A percentile compares a stretch with the other conserved stretches of the same genome.
These are phyloP conservation scores for Muschampia plurimacula DNA, from an alignment of 2,888 invertebrate genomes.

Conservation along the genomic window DNA sequence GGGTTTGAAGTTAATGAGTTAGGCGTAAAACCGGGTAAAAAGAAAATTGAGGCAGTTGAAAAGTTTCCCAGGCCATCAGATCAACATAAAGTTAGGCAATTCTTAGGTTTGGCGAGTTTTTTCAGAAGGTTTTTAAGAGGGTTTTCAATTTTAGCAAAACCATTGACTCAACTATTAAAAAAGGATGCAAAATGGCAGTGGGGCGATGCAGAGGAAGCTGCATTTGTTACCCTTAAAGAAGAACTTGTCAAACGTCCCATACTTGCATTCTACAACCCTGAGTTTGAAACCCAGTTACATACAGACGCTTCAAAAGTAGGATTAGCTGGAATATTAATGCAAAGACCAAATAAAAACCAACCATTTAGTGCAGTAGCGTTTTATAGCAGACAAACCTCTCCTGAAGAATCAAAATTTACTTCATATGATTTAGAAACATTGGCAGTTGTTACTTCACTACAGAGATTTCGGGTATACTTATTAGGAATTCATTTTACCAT, in stretches of 20 bases:
- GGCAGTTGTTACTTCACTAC: conserved; percentile 39
- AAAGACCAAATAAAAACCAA: conserved; percentile 37
- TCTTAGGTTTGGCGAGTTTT: conserved; percentile 36
- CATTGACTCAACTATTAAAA: conserved; percentile 40
- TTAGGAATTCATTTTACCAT: conserved; percentile 40
- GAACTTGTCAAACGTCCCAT: conserved; percentile 49
- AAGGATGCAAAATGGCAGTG: conserved; percentile 45
- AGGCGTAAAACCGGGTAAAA: conserved; percentile 29
- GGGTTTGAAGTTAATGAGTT: conserved; percentile 34
- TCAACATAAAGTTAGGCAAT: conserved; percentile 35
- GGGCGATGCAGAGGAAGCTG: conserved; percentile 42
- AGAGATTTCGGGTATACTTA: conserved; percentile 39
- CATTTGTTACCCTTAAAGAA: conserved; percentile 49
- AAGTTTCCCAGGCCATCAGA: conserved; percentile 29
- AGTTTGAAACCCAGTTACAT: conserved; percentile 51
- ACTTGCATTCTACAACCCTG: conserved; percentile 51
- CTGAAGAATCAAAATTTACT: conserved; percentile 41
- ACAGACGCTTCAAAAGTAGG: conserved; percentile 58
- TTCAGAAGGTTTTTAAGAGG: conserved; percentile 35
- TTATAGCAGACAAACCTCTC: conserved; percentile 46
- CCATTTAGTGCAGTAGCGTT: conserved; percentile 44
- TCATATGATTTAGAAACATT: conserved; percentile 40
- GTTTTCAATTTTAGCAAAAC: conserved; percentile 37
- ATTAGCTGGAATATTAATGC: conserved; percentile 54
- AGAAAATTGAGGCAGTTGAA: conserved; percentile 35